Percentiles rank a stretch among this genome's conserved stretches.
These are phyloP conservation scores for Coelopa pilipes DNA, from an alignment of 2,888 invertebrate genomes.

Conservation along the genomic window DNA sequence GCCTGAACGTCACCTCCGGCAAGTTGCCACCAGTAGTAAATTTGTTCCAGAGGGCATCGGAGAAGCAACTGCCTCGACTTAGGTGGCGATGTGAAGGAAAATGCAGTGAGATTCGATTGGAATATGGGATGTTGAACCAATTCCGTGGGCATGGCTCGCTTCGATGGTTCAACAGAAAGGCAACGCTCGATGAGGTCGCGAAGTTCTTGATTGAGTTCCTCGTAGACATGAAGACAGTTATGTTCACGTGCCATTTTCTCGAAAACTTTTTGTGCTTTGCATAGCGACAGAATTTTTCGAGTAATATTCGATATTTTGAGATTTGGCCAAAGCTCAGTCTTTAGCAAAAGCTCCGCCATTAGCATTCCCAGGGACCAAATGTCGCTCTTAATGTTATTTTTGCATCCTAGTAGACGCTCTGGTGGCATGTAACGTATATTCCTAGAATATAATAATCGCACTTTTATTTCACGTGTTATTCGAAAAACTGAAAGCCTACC, in stretches of 20 bases:
- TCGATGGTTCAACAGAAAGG: conserved; percentile 74
- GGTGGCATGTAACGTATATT: conserved; percentile 84
- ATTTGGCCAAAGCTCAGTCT: conserved; percentile 77
- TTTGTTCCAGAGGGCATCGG: conserved; percentile 76
- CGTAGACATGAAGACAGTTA: conserved; percentile 69
- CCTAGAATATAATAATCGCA: conserved; percentile 64
- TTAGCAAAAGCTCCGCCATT: conserved; percentile 81
- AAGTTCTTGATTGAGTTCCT: conserved; percentile 51
- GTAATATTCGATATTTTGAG: conserved; percentile 79
- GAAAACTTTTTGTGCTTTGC: conserved; percentile 66
- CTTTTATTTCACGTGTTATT: conserved; percentile 34
- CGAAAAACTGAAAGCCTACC: conserved; percentile 68
- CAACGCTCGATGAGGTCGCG: conserved; percentile 76
- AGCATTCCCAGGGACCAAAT: conserved; percentile 96
- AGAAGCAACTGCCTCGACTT: conserved; percentile 66
- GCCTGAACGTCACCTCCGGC: conserved; percentile 94
- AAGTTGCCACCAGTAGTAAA: conserved; percentile 95
- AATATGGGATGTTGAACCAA: conserved; percentile 71
- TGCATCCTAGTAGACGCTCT: conserved; percentile 77
- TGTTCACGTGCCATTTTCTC: conserved; percentile 84
- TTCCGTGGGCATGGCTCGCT: conserved; percentile 72
- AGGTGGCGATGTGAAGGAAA: conserved; percentile 54
- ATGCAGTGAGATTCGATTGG: conserved; percentile 63
- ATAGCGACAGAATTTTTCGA: conserved; percentile 76
- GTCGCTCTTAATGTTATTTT: conserved; percentile 83